Percentiles rank a stretch among this genome's conserved stretches.
These are phyloP conservation scores for Caenorhabditis imperialis DNA, from an alignment of 2,888 invertebrate species.

Conservation along the genomic window DNA sequence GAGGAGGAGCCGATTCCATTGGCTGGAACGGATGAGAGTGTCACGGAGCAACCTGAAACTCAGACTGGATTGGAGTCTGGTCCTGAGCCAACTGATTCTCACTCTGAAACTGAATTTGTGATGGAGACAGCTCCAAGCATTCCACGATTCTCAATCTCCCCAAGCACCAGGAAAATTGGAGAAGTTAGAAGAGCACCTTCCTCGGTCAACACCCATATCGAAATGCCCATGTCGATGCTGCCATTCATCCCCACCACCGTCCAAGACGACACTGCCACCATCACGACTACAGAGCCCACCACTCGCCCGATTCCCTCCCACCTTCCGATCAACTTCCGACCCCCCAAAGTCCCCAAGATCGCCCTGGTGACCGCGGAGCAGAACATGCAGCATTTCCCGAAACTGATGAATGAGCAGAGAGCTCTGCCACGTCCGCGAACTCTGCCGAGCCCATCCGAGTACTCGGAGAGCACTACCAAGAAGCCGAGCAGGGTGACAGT, in stretches of 20 bases:
- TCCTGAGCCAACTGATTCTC: slow-evolving; percentile 3
- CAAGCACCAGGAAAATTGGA: slow-evolving; percentile 31
- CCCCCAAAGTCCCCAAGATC: too few relatives aligned
- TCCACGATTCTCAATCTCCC: slow-evolving; percentile 42
- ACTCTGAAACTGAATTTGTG: too few relatives aligned
- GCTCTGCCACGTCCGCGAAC: slow-evolving; percentile 26
- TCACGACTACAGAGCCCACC: not conserved
- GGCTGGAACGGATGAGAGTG: not conserved
- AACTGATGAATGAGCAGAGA: slow-evolving; percentile 51
- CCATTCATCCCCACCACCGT: slow-evolving; percentile 31
- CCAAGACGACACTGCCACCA: slow-evolving; percentile 10
- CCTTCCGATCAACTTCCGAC: too few relatives aligned
- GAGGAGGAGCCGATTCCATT: slow-evolving; percentile 37
- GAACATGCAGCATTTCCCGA: slow-evolving; percentile 49
- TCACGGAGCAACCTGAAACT: not conserved
- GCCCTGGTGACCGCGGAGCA: slow-evolving; percentile 49
- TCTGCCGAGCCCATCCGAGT: slow-evolving; percentile 11
- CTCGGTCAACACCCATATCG: slow-evolving; percentile 36
- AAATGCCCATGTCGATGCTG: slow-evolving; percentile 46
- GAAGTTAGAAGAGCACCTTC: slow-evolving; percentile 41
- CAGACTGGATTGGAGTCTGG: not conserved
- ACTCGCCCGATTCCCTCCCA: slow-evolving; percentile 1
- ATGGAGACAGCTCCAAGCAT: slow-evolving; percentile 18
- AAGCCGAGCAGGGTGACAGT: slow-evolving; percentile 38
- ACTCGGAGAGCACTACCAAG: slow-evolving; percentile 13